Evolutionary conservation across 1,140 invertebrate genomes (phyloP), one percentile per base, ranked within the genome.

Genomic region (Rhynchophorus ferrugineus): DNA sequence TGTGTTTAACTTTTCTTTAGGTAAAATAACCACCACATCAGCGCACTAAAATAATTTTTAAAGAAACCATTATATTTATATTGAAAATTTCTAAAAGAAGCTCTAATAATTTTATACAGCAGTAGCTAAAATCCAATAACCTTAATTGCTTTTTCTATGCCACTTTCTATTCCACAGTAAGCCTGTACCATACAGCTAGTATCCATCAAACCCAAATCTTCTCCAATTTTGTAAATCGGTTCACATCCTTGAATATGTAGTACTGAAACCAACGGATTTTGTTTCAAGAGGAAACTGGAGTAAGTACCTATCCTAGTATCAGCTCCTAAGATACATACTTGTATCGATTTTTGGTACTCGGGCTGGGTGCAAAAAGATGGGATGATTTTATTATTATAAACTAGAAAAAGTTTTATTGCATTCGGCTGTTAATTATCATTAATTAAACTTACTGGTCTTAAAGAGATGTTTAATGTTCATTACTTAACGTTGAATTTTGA

Each of bases 121-220:
- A 38, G 37, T n/a, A 19, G 37, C n/a, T 38, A 38, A 5, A 5
- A 38, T 7, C 37, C 13, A 13, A 14, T 6, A 53, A 65, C 61
- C 45, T 54, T 60, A 3, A 64, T 36, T 1, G 61, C 60, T 38
- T 58, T 59, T 19, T 44, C 39, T 11, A 66, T 19, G 44, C 54
- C 49, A 16, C 57, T 49, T 20, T 61, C 57, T 18, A 49, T 34
- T 0, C 56, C 58, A 44, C 46, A 53, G 22, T 58, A 57, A 7
- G 54, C 44, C n/a, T 55, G 22, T 2, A 64, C 59, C 7, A 44
- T 45, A 39, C 65, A 62, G 24, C 60, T 61, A 3, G 67, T 69
- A 52, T 69, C 67, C 6, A 68, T 57, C 8, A 48, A 49, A 18
- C 57, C 55, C 16, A 69, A 52, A 59, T 68, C 67, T n/a, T 44